A percentile compares a stretch with the other conserved stretches of the same genome.
Conservation (phyloP, 2,113 vertebrate genomes). For the Holacanthus passer region DNA sequence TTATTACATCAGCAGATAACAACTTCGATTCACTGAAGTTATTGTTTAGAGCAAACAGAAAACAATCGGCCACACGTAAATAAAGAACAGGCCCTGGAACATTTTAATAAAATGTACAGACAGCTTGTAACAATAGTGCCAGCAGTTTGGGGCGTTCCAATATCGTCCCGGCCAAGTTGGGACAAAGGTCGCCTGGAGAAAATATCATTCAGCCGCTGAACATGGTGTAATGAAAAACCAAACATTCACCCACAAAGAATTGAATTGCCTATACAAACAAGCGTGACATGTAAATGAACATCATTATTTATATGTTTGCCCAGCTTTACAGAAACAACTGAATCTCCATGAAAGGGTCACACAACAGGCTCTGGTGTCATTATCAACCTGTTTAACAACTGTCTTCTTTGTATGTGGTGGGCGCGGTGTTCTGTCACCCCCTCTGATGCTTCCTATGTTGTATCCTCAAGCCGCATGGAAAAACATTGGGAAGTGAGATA, state of each 20-base stretch:
- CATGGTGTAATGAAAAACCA: background rate
- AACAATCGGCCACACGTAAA: conserved; percentile 34
- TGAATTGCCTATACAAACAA: background rate
- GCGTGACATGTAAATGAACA: background rate
- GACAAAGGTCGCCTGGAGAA: conserved; percentile 28
- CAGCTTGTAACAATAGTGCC: conserved; percentile 27
- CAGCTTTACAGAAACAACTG: background rate
- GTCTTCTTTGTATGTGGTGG: conserved; percentile 46
- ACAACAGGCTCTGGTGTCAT: background rate
- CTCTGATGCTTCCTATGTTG: conserved; percentile 34
- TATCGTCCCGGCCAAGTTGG: background rate
- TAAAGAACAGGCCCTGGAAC: background rate
- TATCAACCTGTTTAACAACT: background rate
- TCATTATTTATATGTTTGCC: background rate
- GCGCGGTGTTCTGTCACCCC: conserved; percentile 21
- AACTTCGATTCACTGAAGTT: background rate
- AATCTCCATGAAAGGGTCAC: background rate
- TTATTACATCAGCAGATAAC: conserved; percentile 20
- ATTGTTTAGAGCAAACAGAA: conserved; percentile 39
- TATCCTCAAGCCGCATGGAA: conserved; percentile 49
- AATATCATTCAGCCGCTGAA: background rate
- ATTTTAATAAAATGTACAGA: conserved; percentile 40
- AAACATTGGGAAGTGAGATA: conserved; percentile 64
- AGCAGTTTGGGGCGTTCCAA: conserved; percentile 17
- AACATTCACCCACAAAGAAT: background rate